Evolutionary conservation across 35 echinoderm and acorn worm species (phyloP).

Genomic region (Eucidaris tribuloides): DNA sequence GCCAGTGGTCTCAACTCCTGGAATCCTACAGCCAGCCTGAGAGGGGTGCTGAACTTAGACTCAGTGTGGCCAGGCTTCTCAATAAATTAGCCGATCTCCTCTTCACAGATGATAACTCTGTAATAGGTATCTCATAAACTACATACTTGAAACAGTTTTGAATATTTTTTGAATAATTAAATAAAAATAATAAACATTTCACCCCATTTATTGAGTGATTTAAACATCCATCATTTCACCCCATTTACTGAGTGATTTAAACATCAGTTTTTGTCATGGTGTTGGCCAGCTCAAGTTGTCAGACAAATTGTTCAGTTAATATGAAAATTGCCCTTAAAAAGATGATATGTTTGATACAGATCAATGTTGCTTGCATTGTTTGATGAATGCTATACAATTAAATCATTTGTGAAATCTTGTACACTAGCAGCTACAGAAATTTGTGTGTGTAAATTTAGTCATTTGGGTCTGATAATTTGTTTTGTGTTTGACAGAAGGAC

Average conservation of each 20-base stretch:
- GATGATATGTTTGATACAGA: too few relatives aligned
- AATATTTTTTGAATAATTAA: not conserved
- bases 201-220: not conserved
- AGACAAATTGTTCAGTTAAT: too few relatives aligned
- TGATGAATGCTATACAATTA: too few relatives aligned
- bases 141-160: not conserved
- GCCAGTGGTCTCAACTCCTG: conserved; percentile 11
- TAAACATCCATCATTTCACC: not conserved
- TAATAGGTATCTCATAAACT: not conserved
- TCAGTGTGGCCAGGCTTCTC: not conserved
- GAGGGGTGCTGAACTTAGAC: conserved; percentile 5
- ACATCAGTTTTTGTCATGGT: not conserved
- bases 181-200: not conserved
- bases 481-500: too few relatives aligned
- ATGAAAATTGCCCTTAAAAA: too few relatives aligned
- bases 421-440: too few relatives aligned
- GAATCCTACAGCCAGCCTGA: conserved; percentile 23
- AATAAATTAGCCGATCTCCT: not conserved
- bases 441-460: too few relatives aligned
- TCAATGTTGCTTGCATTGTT: too few relatives aligned
- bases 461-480: too few relatives aligned
- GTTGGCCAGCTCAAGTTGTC: not conserved
- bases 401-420: too few relatives aligned
- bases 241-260: not conserved
- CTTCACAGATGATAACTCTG: not conserved